Conservation (phyloP, 2,113 vertebrate genomes). For the Carassius auratus region DNA sequence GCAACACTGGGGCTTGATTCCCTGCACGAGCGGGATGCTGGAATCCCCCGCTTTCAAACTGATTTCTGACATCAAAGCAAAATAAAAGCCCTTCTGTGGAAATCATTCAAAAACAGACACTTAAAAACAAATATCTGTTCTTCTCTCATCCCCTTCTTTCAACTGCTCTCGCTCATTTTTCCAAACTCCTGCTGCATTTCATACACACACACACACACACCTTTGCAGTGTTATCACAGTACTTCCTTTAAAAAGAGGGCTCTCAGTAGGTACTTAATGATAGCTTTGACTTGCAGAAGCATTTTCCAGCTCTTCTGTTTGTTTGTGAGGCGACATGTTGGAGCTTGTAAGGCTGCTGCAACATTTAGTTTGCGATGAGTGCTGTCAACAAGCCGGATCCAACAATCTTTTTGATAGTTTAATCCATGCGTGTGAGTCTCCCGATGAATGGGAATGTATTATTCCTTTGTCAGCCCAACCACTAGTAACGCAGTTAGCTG, state of each 20-base stretch:
- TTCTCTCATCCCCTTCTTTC: constrained; percentile 5
- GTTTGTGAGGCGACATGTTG: constrained; percentile 68
- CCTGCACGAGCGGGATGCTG: constrained; percentile 35
- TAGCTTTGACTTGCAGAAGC: constrained; percentile 61
- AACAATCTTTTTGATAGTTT: constrained; percentile 78
- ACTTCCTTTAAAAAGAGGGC: constrained; percentile 57
- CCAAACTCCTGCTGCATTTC: constrained; percentile 27
- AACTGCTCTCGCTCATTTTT: background rate
- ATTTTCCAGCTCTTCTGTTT: constrained; percentile 60
- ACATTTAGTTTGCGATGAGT: constrained; percentile 63
- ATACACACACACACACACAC: constrained; percentile 25
- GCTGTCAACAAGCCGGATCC: constrained; percentile 68
- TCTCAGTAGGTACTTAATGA: constrained; percentile 71
- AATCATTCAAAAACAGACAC: constrained; percentile 60
- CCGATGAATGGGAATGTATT: constrained; percentile 70
- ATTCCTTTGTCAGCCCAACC: constrained; percentile 37
- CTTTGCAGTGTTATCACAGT: constrained; percentile 36
- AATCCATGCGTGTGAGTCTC: constrained; percentile 70
- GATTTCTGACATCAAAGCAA: constrained; percentile 70
- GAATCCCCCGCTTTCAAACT: constrained; percentile 60
- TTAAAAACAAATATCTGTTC: constrained; percentile 45
- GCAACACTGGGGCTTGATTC: constrained; percentile 26
- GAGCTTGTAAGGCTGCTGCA: constrained; percentile 58
- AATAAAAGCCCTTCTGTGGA: constrained; percentile 47
- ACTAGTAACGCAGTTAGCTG: constrained; percentile 30